Base-by-base conservation (phyloP, 2,888 invertebrate genomes). In the Lycia hirtaria region DNA sequence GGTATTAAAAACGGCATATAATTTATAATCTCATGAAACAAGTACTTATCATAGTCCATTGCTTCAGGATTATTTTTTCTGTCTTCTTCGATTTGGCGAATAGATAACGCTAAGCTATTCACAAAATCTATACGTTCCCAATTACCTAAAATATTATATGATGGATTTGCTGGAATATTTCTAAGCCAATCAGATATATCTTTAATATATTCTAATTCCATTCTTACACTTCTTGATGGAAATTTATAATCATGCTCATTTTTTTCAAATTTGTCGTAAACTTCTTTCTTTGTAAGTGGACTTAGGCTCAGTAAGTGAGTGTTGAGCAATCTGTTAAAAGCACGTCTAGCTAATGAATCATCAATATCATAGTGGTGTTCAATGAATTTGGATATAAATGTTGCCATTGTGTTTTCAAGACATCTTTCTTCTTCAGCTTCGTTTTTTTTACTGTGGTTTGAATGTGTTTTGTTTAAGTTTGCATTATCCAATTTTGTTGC, bases 101-200 rank as follows among this genome's bases (percentile, higher is more conserved):
- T 77, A 33, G 80, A 76, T 59, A 65, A 74, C 20, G 85, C 83
- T 2, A 87, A 59, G 60, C 73, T 73, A 19, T 70, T 76, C 5
- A 85, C 71, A 58, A 80, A 79, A 45, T 83, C 75, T 44, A 77
- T 68, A n/a, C 81, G 64, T 10, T 71, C 44, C 65, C 62, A 71
- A 43, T 82, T 80, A 9, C 71, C 72, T 2, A 71, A 59, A 0
- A 63, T 69, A 51, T 80, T 80, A 59, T 75, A 83, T 7, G 69
- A 59, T 28, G 64, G 40, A 12, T 76, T 67, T 15, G 85, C 62
- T 1, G 83, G 82, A 62, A 83, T 62, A 35, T 69, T 73, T 49
- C 77, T 85, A n/a, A 88, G 66, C 83, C 87, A 87, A 67, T 86
- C 82, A 7, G 83, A 78, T 57, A 87, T 70, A 22, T 76, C 67